These are phyloP conservation scores for Pollachius pollachius DNA, from an alignment of 2,113 vertebrate species.

Conservation along the genomic window DNA sequence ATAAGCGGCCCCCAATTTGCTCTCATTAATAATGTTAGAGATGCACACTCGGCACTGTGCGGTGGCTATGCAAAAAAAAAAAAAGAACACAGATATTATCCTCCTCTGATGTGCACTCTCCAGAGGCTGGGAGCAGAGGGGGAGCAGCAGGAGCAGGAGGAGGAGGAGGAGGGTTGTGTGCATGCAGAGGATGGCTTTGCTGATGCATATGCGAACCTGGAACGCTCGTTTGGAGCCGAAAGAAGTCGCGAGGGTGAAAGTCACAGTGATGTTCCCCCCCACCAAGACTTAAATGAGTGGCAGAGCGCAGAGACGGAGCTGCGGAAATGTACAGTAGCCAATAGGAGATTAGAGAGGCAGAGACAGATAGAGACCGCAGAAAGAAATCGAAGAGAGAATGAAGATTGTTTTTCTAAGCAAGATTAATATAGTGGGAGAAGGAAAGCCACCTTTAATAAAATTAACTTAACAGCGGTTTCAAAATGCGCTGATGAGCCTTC, in stretches of 20 bases:
- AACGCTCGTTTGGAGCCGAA: neutral
- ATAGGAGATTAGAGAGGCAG: neutral
- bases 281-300: too few species aligned
- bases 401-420: too few species aligned
- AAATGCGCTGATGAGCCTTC: too few species aligned
- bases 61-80: constrained; percentile 55
- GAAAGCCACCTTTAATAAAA: neutral
- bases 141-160: constrained; percentile 19
- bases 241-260: too few species aligned
- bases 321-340: neutral
- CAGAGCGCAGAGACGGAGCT: neutral
- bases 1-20: constrained; percentile 72
- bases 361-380: constrained; percentile 12
- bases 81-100: constrained; percentile 55
- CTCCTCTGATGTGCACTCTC: constrained; percentile 68
- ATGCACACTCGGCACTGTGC: constrained; percentile 39
- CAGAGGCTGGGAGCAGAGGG: constrained; percentile 49
- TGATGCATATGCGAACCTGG: neutral
- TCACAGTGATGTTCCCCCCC: too few species aligned
- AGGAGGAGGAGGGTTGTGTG: constrained; percentile 42
- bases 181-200: constrained; percentile 12
- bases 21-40: constrained; percentile 80
- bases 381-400: too few species aligned
- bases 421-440: constrained; percentile 1
- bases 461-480: too few species aligned